Conservation (phyloP, 2,797 vertebrate genomes). For the Dendrocincla tyrannina region DNA sequence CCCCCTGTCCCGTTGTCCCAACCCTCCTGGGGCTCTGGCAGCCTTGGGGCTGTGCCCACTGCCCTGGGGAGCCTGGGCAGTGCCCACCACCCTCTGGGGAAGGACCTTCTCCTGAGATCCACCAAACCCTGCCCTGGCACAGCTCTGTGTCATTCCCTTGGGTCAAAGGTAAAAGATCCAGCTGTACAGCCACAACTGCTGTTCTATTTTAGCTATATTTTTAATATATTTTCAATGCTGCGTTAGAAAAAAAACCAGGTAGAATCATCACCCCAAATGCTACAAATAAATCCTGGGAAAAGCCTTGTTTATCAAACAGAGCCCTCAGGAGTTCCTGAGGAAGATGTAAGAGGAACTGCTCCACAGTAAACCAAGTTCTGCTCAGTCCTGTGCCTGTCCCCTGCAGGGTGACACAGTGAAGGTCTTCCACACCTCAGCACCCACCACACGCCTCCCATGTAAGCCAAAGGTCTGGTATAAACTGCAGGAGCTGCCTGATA, state of each 20-base stretch:
- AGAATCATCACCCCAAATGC: neutral
- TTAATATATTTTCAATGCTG: too few relatives aligned
- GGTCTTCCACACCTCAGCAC: neutral
- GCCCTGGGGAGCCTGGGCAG: neutral
- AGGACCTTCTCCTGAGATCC: accelerated
- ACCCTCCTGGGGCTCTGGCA: neutral
- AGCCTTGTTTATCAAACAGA: neutral
- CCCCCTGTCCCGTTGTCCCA: neutral
- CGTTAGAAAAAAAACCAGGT: neutral
- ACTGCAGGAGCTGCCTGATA: neutral
- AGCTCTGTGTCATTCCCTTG: neutral
- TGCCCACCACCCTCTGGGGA: neutral
- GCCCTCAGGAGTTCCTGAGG: neutral
- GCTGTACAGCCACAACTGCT: neutral
- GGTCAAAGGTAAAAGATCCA: neutral
- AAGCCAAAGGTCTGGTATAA: neutral
- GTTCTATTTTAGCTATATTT: neutral
- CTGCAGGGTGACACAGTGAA: neutral
- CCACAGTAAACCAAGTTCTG: neutral
- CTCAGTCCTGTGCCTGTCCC: neutral
- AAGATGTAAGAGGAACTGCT: neutral
- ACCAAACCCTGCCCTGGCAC: accelerated
- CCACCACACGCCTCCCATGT: neutral
- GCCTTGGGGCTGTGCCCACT: accelerated
- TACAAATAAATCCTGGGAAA: neutral